A percentile compares a stretch with the other conserved stretches of the same genome.
These are phyloP conservation scores for Rhadina sibilatrix DNA, from an alignment of 2,113 vertebrate species.

Conservation along the genomic window DNA sequence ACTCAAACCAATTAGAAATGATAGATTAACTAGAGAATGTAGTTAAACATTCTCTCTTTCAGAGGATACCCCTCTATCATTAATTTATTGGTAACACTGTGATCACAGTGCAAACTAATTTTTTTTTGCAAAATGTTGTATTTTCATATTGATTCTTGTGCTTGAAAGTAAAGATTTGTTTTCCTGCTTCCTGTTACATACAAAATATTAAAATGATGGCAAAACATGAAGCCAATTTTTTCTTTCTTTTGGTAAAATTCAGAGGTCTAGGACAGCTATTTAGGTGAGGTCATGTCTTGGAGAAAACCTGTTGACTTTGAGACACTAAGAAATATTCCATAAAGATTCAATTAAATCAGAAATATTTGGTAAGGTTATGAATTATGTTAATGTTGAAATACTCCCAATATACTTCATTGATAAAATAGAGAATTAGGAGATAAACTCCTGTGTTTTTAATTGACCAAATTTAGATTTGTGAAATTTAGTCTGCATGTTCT, in stretches of 20 bases:
- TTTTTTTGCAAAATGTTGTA: not conserved
- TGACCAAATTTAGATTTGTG: not conserved
- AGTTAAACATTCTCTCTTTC: not conserved
- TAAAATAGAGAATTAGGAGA: not conserved
- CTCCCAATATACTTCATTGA: not conserved
- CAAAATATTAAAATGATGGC: not conserved
- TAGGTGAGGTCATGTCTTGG: not conserved
- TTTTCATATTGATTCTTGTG: not conserved
- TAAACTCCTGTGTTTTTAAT: not conserved
- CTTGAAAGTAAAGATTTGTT: not conserved
- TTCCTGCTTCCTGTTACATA: not conserved
- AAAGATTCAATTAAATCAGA: not conserved
- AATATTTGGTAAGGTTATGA: not conserved
- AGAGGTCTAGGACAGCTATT: not conserved
- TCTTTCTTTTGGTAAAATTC: not conserved
- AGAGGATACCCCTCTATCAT: rapidly evolving
- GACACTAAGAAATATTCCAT: not conserved
- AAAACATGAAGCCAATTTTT: not conserved
- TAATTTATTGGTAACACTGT: not conserved
- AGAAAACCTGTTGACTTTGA: not conserved
- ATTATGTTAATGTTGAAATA: not conserved
- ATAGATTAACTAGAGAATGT: too few species aligned
- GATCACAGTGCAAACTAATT: not conserved
- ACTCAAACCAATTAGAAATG: not conserved
- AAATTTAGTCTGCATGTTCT: not conserved